phyloP scores from a whole-genome alignment of 2,888 invertebrate genomes.

The Hypena proboscidalis region DNA sequence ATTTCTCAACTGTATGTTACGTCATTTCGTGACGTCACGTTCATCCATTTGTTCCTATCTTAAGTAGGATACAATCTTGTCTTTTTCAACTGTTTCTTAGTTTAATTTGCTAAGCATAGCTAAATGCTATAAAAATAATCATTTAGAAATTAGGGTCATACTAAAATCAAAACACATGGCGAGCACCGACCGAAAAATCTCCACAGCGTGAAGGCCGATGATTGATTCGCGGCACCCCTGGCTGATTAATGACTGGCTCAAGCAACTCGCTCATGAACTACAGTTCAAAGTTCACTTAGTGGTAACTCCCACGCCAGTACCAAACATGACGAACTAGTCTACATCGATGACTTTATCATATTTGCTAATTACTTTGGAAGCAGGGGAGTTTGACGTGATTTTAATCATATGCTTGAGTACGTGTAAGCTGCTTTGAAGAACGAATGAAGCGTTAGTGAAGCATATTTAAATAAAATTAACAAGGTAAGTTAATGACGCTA shows the following conservation, averaged over 20 bases:
- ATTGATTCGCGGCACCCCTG: conserved; percentile 36
- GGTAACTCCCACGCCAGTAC: conserved; percentile 13
- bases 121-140: not conserved
- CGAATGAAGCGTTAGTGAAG: no score
- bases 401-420: not conserved
- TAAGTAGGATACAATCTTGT: no score
- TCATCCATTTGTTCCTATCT: no score
- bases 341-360: conserved; percentile 28
- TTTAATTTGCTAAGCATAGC: not conserved
- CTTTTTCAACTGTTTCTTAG: not conserved
- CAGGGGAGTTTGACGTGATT: not conserved
- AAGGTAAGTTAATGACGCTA: no score
- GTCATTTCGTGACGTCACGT: no score
- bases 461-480: no score
- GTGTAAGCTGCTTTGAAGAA: no score
- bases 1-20: no score
- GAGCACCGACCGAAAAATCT: conserved; percentile 22
- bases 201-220: conserved; percentile 28
- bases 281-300: conserved; percentile 53
- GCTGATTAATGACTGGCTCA: conserved; percentile 57
- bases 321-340: conserved; percentile 31
- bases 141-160: not conserved
- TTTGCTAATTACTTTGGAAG: conserved; percentile 1
- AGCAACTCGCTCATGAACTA: conserved; percentile 44
- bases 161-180: conserved; percentile 7